phyloP scores from a whole-genome alignment of 2,888 invertebrate genomes.

The Sarcophaga subvicina region DNA sequence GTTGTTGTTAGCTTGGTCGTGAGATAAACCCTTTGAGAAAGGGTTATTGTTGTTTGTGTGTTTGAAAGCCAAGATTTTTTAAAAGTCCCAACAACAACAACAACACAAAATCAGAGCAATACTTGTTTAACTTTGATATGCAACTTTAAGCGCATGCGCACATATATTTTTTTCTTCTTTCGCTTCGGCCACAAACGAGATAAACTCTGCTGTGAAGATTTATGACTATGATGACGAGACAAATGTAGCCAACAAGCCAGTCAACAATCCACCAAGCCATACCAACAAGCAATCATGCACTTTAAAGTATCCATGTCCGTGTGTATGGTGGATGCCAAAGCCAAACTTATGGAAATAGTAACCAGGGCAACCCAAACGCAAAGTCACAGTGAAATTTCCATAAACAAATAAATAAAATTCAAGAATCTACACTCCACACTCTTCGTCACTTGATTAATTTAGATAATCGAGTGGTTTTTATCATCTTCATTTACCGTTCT shows the following conservation, averaged over 20 bases:
- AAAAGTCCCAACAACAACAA: constrained; percentile 41
- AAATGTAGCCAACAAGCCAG: constrained; percentile 58
- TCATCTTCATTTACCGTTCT: constrained; percentile 58
- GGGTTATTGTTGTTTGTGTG: constrained; percentile 33
- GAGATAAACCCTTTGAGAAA: constrained; percentile 42
- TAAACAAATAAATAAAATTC: constrained; percentile 58
- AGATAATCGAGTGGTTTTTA: constrained; percentile 50
- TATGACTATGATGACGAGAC: constrained; percentile 70
- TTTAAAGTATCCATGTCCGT: constrained; percentile 15
- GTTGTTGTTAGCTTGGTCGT: constrained; percentile 35
- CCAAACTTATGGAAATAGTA: not conserved
- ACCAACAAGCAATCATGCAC: not conserved
- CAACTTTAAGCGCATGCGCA: constrained; percentile 52
- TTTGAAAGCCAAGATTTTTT: constrained; percentile 43
- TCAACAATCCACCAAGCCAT: not conserved
- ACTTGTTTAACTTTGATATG: constrained; percentile 31
- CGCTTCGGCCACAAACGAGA: not conserved
- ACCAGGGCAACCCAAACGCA: not conserved
- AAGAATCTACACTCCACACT: not conserved
- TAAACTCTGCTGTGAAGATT: constrained; percentile 65
- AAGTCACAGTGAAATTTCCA: constrained; percentile 35
- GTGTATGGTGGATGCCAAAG: not conserved
- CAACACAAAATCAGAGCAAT: constrained; percentile 44
- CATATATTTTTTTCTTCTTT: constrained; percentile 30
- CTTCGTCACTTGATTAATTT: constrained; percentile 58